Conservation (phyloP, 1,140 invertebrate species). For the Solen grandis region DNA sequence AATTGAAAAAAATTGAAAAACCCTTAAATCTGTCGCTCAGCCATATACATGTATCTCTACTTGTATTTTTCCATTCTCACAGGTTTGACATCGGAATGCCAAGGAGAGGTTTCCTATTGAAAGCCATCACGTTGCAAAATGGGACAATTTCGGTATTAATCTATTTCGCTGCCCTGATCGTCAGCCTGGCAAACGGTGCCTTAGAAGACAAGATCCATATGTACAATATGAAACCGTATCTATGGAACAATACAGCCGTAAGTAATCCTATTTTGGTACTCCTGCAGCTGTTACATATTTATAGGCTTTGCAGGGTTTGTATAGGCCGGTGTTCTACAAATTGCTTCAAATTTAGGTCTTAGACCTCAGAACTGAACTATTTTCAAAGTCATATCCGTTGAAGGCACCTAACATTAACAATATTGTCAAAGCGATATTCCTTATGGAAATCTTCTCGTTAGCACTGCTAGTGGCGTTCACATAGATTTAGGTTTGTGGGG, state of each 20-base stretch:
- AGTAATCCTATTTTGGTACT: too few species aligned
- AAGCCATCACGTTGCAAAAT: constrained; percentile 46
- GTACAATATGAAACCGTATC: constrained; percentile 10
- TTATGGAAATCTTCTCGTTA: too few species aligned
- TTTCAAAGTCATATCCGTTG: too few species aligned
- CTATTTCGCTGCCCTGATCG: constrained; percentile 43
- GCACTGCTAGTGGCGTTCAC: too few species aligned
- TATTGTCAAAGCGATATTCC: too few species aligned
- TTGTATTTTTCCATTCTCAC: neutral
- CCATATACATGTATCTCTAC: too few species aligned
- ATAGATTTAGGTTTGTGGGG: too few species aligned
- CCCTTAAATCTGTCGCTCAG: too few species aligned
- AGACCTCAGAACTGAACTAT: too few species aligned
- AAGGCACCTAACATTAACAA: too few species aligned
- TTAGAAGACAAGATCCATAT: constrained; percentile 48
- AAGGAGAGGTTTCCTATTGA: constrained; percentile 18
- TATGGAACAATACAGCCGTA: constrained; percentile 41
- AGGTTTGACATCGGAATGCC: constrained; percentile 48
- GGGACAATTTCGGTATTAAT: constrained; percentile 39
- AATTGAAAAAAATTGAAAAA: too few species aligned
- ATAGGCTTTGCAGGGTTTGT: neutral
- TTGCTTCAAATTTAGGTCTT: neutral
- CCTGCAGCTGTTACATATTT: too few species aligned
- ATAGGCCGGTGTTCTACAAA: neutral
- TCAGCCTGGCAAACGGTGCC: constrained; percentile 35